These are phyloP conservation scores for Equus przewalskii DNA, from an alignment of 2,113 vertebrate genomes.

Conservation along the genomic window DNA sequence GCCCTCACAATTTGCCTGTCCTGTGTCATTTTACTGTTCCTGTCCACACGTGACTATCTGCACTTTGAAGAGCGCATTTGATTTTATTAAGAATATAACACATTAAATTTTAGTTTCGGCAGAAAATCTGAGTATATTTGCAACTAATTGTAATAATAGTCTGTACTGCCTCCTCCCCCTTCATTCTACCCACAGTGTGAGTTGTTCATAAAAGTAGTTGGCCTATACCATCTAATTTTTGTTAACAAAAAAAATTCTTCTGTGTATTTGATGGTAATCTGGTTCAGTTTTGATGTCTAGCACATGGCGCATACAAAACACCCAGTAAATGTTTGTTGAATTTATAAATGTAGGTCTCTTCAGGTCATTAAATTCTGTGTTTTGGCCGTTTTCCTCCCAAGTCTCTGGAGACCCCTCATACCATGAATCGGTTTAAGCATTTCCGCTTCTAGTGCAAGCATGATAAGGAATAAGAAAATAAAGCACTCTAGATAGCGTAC, in stretches of 20 bases:
- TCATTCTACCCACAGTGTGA: background rate
- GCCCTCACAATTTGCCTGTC: background rate
- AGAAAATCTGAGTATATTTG: background rate
- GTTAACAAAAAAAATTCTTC: background rate
- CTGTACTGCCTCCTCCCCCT: background rate
- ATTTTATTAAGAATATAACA: slow-evolving; percentile 32
- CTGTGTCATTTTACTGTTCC: background rate
- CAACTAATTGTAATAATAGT: background rate
- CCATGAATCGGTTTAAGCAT: background rate
- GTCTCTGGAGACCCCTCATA: background rate
- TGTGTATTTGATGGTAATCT: background rate
- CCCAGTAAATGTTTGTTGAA: background rate
- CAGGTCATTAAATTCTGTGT: background rate
- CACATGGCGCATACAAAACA: background rate
- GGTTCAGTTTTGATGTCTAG: background rate
- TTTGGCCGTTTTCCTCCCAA: background rate
- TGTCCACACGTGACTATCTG: background rate
- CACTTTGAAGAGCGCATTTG: background rate
- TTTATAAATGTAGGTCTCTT: background rate
- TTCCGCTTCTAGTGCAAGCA: background rate
- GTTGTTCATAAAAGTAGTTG: background rate
- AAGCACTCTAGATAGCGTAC: background rate
- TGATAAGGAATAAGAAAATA: background rate
- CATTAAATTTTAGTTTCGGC: background rate
- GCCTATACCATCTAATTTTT: background rate